Base-by-base conservation (phyloP, 2,888 invertebrate genomes). In the Nephrocerus scutellatus region DNA sequence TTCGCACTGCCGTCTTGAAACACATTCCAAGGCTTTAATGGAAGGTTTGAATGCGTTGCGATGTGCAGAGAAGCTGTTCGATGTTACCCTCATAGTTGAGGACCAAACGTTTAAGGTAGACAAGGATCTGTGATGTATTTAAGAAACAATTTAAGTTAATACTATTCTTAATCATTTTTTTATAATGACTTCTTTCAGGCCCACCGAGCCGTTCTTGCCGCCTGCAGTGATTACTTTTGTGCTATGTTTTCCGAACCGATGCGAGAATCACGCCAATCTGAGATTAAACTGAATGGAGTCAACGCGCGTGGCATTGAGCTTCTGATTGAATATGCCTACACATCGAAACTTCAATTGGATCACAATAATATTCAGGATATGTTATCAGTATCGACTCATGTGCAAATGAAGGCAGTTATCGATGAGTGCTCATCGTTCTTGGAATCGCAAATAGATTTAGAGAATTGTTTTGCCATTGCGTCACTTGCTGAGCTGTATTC, bases 191-290 rank as follows among this genome's bases (percentile, higher is more conserved):
- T n/a, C n/a, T 59, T 56, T 19, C 55, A 76, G 71, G 82, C 81
- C 1, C 83, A 84, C 57, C 74, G 79, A 46, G 79, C 77, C 1
- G 80, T 83, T 2, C 64, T 83, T 43, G 79, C 83, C 4, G 78
- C 82, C 19, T 80, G 80, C 55, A 81, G 81, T 53, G 81, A 81
- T 54, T 84, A 82, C 53, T 84, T 84, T 63, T 72, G 79, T 48
- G 82, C 82, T 34, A 82, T 83, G 82, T 84, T 84, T 54, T 80
- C 80, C 1, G 79, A 64, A 48, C 77, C 76, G 30, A 78, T 83
- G 74, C 65, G 74, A 44, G 83, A 84, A 61, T 73, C 80, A 16
- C 69, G 72, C 13, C 75, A 79, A 57, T 73, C 73, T 37, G 77
- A 80, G 59, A 79, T 83, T 6, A 70, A 71, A 44, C 60, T 83